Evolutionary conservation across 1,140 invertebrate genomes (phyloP), one percentile per base, ranked within the genome.

Genomic region (Plodia interpunctella): DNA sequence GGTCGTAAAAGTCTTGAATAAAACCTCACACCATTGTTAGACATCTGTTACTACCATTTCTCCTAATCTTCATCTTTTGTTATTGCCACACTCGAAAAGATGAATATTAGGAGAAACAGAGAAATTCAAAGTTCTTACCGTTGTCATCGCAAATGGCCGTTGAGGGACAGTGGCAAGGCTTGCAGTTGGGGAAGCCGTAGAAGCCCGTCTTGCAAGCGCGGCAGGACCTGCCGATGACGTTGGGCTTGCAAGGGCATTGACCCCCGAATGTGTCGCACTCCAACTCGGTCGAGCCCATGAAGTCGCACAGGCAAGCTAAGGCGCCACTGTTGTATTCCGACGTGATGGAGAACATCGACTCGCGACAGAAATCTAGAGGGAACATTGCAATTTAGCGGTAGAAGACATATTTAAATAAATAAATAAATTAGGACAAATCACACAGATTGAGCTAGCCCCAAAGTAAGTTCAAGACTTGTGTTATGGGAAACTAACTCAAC

Each of bases 181-280:
- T 93, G 84, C 98, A 99, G 69, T 98, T 94, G 0, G 99, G 99
- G 79, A 99, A 99, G 0, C 97, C 97, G 75, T 94, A 99, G 83
- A 94, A 99, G 0, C 98, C 98, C 9, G 97, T 97, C 63, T 93
- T 93, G 83, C 98, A 99, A 13, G 94, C 92, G 38, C 95, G 95
- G 84, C 98, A 99, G 19, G 93, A 93, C 51, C 98, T 91, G 2
- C 38, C 98, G 68, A 99, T 99, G 0, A 99, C 94, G 82, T 99
- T 97, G 0, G 94, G 92, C 72, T 95, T 96, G 81, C 99, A 99
- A 0, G 93, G 92, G 83, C 99, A 99, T 78, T 99, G 98, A 0
- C 99, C 99, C 0, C 98, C 98, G 80, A 98, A 98, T 32, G 93
- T 92, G 52, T 96, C 93, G 73, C 97, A 98, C 62, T 96, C 94